Conservation (phyloP, 2,797 vertebrate species). For the Corythornis leucogaster region DNA sequence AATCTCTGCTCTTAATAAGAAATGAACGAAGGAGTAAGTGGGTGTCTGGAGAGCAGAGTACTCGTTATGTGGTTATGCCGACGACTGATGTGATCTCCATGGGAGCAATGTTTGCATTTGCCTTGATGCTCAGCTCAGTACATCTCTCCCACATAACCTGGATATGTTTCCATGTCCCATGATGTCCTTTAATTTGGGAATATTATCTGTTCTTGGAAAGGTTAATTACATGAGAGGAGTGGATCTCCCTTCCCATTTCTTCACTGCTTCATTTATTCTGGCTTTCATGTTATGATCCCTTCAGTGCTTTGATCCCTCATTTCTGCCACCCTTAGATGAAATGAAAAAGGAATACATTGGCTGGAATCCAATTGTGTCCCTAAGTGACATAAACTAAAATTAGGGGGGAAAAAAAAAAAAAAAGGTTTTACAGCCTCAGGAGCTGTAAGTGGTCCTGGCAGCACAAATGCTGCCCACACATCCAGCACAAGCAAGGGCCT, state of each 20-base stretch:
- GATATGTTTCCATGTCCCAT: background rate
- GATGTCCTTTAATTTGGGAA: conserved; percentile 19
- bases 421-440: accelerated
- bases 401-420: background rate
- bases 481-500: background rate
- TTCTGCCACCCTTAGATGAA: background rate
- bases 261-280: background rate
- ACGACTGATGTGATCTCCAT: background rate
- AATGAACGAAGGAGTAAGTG: background rate
- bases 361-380: background rate
- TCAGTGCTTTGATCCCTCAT: conserved; percentile 21
- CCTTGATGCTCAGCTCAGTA: background rate
- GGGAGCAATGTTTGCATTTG: background rate
- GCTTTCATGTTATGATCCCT: conserved; percentile 9
- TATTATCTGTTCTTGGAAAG: background rate
- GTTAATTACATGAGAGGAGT: conserved; percentile 2
- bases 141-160: background rate
- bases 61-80: background rate
- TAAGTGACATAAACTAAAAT: background rate
- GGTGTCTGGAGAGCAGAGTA: background rate
- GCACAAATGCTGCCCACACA: accelerated
- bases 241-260: background rate
- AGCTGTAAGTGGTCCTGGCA: background rate
- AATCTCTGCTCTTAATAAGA: background rate
- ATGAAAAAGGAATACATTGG: background rate